Percentiles rank a stretch among this genome's conserved stretches.
phyloP scores from a whole-genome alignment of 2,888 invertebrate genomes.

The Hirtodrosophila duncani region DNA sequence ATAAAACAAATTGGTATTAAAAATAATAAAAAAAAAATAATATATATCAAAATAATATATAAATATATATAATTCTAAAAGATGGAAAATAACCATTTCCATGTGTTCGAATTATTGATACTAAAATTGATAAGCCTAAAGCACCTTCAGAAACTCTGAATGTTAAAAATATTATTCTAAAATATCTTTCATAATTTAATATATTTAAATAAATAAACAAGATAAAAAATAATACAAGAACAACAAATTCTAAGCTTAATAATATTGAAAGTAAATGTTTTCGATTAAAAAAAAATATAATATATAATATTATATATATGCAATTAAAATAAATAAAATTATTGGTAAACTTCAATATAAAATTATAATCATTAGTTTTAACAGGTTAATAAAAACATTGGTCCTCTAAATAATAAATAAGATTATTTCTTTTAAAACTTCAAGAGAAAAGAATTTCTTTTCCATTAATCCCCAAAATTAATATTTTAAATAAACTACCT shows the following conservation, averaged over 20 bases:
- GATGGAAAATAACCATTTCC: constrained; percentile 83
- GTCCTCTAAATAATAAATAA: constrained; percentile 85
- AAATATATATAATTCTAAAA: constrained; percentile 82
- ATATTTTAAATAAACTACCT: constrained; percentile 84
- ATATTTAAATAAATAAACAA: constrained; percentile 79
- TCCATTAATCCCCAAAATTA: constrained; percentile 85
- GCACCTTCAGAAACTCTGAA: constrained; percentile 84
- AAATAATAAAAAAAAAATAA: constrained; percentile 79
- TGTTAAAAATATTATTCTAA: constrained; percentile 82
- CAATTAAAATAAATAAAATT: constrained; percentile 79
- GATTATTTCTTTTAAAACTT: constrained; percentile 81
- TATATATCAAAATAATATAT: too few species aligned
- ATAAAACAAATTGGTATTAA: constrained; percentile 80
- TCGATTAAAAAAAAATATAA: constrained; percentile 80
- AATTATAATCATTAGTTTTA: constrained; percentile 81
- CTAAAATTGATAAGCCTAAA: constrained; percentile 83
- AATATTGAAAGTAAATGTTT: constrained; percentile 82
- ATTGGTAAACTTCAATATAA: constrained; percentile 78
- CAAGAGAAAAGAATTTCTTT: constrained; percentile 80
- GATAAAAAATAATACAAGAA: constrained; percentile 81
- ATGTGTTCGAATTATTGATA: constrained; percentile 79
- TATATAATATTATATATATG: too few species aligned
- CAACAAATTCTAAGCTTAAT: constrained; percentile 82
- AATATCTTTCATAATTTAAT: constrained; percentile 80
- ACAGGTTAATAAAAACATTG: constrained; percentile 84